phyloP scores from a whole-genome alignment of 2,113 vertebrate species.

The Todiramphus saurophagus region DNA sequence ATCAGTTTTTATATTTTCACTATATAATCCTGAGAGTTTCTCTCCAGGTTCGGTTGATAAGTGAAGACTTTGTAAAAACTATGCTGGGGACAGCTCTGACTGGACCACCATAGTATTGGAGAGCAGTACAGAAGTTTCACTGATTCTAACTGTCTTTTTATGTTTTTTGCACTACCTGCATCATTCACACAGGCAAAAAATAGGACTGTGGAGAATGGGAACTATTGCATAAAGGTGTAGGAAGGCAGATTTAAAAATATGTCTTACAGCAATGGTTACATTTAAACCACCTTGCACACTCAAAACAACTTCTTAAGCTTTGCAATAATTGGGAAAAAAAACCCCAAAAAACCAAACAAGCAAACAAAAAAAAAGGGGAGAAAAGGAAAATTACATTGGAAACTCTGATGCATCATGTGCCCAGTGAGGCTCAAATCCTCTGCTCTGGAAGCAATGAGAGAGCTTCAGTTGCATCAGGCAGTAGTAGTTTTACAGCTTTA shows the following conservation, averaged over 20 bases:
- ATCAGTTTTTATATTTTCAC: not conserved
- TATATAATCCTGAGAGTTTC: not conserved
- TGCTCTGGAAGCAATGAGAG: not conserved
- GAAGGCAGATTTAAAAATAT: not conserved
- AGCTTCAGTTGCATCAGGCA: not conserved
- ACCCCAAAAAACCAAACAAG: too few species aligned
- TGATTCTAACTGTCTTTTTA: not conserved
- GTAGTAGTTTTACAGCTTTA: not conserved
- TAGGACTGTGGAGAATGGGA: fast-evolving
- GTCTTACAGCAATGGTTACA: not conserved
- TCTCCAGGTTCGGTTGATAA: not conserved
- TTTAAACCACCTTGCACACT: not conserved
- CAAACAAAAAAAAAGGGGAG: not conserved
- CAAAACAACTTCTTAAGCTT: not conserved
- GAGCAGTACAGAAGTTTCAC: not conserved
- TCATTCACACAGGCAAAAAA: not conserved
- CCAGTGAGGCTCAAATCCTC: not conserved
- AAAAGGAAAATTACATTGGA: not conserved
- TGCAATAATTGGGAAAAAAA: not conserved
- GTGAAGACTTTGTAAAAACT: not conserved
- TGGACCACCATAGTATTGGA: not conserved
- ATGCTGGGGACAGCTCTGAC: not conserved
- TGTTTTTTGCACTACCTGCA: not conserved
- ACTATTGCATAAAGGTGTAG: not conserved
- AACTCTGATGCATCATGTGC: not conserved